Base-by-base conservation (phyloP, 2,888 invertebrate genomes). In the Caradrina clavipalpis region DNA sequence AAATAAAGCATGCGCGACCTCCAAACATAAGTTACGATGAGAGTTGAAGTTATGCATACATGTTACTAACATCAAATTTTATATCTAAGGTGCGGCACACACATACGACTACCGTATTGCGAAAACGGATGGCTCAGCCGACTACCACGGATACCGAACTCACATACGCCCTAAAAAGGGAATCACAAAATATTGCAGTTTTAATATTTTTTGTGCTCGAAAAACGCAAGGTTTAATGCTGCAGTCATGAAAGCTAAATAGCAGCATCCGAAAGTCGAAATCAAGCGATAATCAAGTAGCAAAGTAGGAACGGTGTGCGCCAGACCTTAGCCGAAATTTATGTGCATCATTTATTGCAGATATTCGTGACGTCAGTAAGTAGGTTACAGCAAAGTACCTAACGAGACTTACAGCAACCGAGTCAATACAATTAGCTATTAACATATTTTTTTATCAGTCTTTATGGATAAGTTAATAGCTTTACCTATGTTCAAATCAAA, bases 1-100 rank as follows among this genome's bases (percentile, higher is more conserved):
- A 50, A 78, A 80, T 78, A 63, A 65, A 45, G 57, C 67, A 78
- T 70, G 55, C 55, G 58, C 67, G 72, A 64, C 72, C 74, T 81
- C 63, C 53, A 76, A 61, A 62, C 22, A 19, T n/a, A 59, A 62
- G 67, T 63, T 53, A 59, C 49, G 31, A 62, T 35, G 19, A 2
- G 19, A 68, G 39, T 49, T 70, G 26, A 6, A 58, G 54, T 55
- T 19, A 73, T 65, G 54, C 45, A 42, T 72, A 47, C 17, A 54
- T 2, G 42, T 70, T 50, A 35, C 50, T 39, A 42, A 39, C 31
- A 26, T 50, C 21, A n/a, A 50, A 26, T 47, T 54, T 21, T 57
- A 56, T 45, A 45, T 45, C 15, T 45, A 22, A 64, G 39, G 50
- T 22, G 50, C 39, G 13, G 11, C n/a, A 26, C n/a, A 64, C 58